These are phyloP conservation scores for Ptychoptera contaminata DNA, from an alignment of 2,888 invertebrate species.

Conservation along the genomic window DNA sequence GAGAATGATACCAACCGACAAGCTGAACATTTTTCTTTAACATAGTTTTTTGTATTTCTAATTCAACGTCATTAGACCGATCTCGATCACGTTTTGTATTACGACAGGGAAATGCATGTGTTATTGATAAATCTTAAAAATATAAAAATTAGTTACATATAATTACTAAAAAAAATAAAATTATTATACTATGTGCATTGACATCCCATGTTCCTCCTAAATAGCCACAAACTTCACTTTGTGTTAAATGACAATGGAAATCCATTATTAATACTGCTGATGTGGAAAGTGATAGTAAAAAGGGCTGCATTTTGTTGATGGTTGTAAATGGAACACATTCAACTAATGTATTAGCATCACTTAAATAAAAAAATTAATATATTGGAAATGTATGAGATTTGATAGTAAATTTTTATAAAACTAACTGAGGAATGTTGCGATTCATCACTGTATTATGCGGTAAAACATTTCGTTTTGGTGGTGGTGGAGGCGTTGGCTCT, in stretches of 20 bases:
- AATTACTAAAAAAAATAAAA: background rate
- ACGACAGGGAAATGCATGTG: constrained; percentile 78
- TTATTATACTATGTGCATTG: constrained; percentile 71
- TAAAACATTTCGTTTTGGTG: constrained; percentile 47
- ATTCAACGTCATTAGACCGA: constrained; percentile 58
- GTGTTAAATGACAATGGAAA: constrained; percentile 87
- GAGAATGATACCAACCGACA: constrained; percentile 94
- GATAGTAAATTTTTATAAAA: constrained; percentile 14
- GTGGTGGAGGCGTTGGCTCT: constrained; percentile 41
- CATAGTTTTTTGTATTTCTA: constrained; percentile 69
- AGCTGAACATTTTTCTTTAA: constrained; percentile 65
- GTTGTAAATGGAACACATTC: constrained; percentile 79
- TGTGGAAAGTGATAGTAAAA: constrained; percentile 71
- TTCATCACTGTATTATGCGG: constrained; percentile 62
- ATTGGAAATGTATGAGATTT: constrained; percentile 8
- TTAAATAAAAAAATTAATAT: constrained; percentile 29
- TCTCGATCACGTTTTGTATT: constrained; percentile 65
- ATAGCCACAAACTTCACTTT: constrained; percentile 90
- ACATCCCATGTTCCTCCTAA: constrained; percentile 91
- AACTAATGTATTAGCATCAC: constrained; percentile 79
- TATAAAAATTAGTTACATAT: constrained; percentile 2
- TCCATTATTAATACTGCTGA: constrained; percentile 79
- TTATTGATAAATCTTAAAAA: constrained; percentile 63
- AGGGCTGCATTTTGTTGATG: constrained; percentile 83
- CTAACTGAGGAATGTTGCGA: constrained; percentile 62